Evolutionary conservation across 2,797 vertebrate genomes (phyloP).

Genomic region (Avahi laniger): DNA sequence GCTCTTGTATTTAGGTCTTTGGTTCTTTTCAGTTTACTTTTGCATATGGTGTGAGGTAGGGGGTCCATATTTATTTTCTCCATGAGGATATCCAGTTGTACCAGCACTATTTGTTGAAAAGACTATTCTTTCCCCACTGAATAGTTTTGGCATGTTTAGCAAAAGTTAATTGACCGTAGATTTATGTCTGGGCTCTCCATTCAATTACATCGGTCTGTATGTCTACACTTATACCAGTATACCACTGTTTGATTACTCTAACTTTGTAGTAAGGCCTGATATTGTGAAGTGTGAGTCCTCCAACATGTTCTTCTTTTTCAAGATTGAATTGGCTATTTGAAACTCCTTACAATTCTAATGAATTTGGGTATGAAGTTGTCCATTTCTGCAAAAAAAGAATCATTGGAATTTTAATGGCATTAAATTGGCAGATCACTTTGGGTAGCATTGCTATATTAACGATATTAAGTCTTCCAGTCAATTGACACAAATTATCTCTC

Average conservation of each 20-base stretch:
- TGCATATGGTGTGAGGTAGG: neutral
- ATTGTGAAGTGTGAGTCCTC: neutral
- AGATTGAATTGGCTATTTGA: neutral
- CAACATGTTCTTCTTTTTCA: neutral
- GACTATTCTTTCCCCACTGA: neutral
- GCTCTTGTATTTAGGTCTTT: neutral
- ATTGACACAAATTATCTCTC: neutral
- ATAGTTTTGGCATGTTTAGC: neutral
- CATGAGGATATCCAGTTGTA: neutral
- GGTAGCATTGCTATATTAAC: neutral
- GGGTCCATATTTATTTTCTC: neutral
- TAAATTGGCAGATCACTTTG: neutral
- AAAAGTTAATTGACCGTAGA: neutral
- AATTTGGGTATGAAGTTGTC: neutral
- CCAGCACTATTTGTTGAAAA: neutral
- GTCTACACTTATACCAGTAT: neutral
- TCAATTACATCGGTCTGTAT: neutral
- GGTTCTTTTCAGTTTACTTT: neutral
- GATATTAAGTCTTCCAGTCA: neutral
- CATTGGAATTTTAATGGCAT: neutral
- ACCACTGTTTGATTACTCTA: neutral
- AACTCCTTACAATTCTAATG: neutral
- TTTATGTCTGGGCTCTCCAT: neutral
- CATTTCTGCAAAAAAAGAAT: neutral
- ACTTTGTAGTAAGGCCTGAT: neutral